Evolutionary conservation across 2,888 invertebrate species (phyloP), one percentile per base, ranked within the genome.

Genomic region (Thumatha senex): DNA sequence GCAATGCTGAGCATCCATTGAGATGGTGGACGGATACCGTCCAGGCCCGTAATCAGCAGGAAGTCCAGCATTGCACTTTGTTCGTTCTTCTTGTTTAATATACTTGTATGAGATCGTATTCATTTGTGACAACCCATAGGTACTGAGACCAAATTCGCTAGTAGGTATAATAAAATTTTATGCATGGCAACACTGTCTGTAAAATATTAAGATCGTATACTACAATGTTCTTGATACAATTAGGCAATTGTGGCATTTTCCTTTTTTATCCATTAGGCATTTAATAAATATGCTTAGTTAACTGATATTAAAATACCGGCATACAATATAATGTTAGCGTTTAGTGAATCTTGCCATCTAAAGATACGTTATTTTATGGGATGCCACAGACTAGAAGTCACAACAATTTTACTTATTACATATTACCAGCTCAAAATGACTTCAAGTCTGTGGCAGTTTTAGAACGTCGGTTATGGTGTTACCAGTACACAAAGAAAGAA

Each of bases 291-390:
- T 60, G 45, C 40, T 58, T 63, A 63, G 58, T 62, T 62, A 57
- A 61, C 54, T 48, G 52, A 58, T 54, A 52, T 36, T 42, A 43
- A 57, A 54, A 40, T 48, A 41, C 57, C 70, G 72, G 55, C 73
- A 74, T 75, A 74, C 69, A 67, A 67, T 67, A 72, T 67, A 83
- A 88, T 89, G 90, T 91, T 91, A 91, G 90, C 90, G 90, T 91
- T 90, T 89, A 86, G 79, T 82, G 80, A 85, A 74, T 86, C 88
- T 89, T 89, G 89, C 89, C 89, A 89, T 87, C 80, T 84, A 75
- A 75, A 68, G 56, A 77, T 63, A 80, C 78, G 71, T 82, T 81
- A 76, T 85, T 83, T 82, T 74, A 67, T 69, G 62, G 51, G 73
- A 78, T 76, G 71, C 70, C 66, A 63, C 71, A 67, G 77, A 67